Evolutionary conservation across 2,113 vertebrate genomes (phyloP), one percentile per base, ranked within the genome.

Genomic region (Acrocephalus kingi): DNA sequence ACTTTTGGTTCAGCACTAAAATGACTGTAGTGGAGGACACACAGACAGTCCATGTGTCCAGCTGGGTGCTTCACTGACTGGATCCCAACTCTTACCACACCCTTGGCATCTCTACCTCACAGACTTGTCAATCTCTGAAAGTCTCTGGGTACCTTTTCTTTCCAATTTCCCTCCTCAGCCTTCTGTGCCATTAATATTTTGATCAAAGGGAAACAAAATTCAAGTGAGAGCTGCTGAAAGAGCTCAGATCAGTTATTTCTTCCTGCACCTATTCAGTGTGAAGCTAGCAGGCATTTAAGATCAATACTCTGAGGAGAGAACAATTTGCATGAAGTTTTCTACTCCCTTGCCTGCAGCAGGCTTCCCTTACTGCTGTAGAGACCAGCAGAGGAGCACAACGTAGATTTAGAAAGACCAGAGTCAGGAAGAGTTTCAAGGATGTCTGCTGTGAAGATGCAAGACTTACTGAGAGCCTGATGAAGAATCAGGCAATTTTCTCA

Each of bases 121-220:
- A 19, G 28, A 59, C 61, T 39, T 39, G 20, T 28, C 58, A 71
- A 68, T 39, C 51, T 39, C 45, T 0, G 0, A 12, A 83, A 96
- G n/a, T 33, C 51, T 78, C 68, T 49, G 2, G 1, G 61, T 20
- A 88, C 1, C 0, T 66, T 43, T 79, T 49, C 58, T 82, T 68
- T 48, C 37, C 63, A 41, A 54, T 54, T 81, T 87, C 49, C 52
- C 13, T 72, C 46, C 37, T 84, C 73, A 76, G 49, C n/a, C 48
- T 90, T 33, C 77, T 77, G 71, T 66, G n/a, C 59, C 54, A 55
- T 64, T 52, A 93, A 25, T 71, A 67, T 61, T 92, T 89, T 81
- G 66, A 89, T 87, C 92, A 94, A 84, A 88, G 69, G 55, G 71
- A 92, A 78, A 87, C 46, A 89, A 77, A 71, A 95, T 78, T 52